These are phyloP conservation scores for Stylophora pistillata DNA, from an alignment of 64 coral and sea anemone species.

Conservation along the genomic window DNA sequence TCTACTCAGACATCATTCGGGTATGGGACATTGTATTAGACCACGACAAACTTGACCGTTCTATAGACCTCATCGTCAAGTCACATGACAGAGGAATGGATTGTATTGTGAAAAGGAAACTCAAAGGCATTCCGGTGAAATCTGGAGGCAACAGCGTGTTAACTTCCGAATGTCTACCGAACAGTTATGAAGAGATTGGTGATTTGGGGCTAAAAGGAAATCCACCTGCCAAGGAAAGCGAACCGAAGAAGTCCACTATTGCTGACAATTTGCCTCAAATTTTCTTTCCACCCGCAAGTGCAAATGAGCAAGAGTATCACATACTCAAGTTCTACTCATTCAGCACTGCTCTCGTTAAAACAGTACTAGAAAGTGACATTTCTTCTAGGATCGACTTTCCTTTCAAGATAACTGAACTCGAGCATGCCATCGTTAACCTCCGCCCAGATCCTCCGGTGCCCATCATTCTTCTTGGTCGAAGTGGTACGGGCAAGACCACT, in stretches of 20 bases:
- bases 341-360: constrained; percentile 65
- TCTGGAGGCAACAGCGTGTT: constrained; percentile 8
- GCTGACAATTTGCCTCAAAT: constrained; percentile 26
- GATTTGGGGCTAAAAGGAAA: background rate
- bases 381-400: constrained; percentile 81
- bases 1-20: constrained; percentile 93
- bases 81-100: constrained; percentile 83
- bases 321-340: constrained; percentile 94
- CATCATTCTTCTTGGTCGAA: constrained; percentile 91
- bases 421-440: constrained; percentile 90
- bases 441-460: constrained; percentile 48
- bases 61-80: constrained; percentile 77
- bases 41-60: constrained; percentile 72
- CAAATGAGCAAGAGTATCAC: constrained; percentile 90
- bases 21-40: constrained; percentile 90
- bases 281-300: constrained; percentile 80
- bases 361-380: constrained; percentile 57
- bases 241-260: background rate
- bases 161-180: constrained; percentile 55
- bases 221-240: background rate
- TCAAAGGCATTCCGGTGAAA: constrained; percentile 61
- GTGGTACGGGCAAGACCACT: constrained; percentile 96
- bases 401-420: constrained; percentile 90
- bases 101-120: constrained; percentile 81
- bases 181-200: constrained; percentile 60